Base-by-base conservation (phyloP, 92 coral and sea anemone species). In the Phenganax subtilis region DNA sequence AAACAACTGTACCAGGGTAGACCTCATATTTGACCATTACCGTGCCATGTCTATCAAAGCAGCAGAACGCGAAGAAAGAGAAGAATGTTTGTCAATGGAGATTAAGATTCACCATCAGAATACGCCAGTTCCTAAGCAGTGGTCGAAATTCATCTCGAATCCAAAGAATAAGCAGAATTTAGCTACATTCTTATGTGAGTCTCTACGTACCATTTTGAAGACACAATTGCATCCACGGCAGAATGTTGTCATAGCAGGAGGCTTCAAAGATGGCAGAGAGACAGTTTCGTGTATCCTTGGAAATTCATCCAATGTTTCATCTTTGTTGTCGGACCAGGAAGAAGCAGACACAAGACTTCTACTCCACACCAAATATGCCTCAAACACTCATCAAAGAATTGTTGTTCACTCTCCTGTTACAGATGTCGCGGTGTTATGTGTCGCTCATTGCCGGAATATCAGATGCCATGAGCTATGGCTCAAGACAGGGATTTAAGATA, bases 301-400 rank as follows among this genome's bases (percentile, higher is more conserved):
- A 57, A 66, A 66, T 66, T 64, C 70, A 64, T 25, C 51, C 12
- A 62, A 72, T 51, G 71, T 59, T 56, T 80, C 78, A 54, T 17
- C 64, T 16, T 58, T 83, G 65, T 37, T 80, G 72, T 88, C 91
- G 10, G 90, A 81, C 54, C 90, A 88, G 58, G 86, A 88, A 64
- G 90, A 88, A 70, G 90, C 90, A 7, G 90, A 88, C 81, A 85
- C 90, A 68, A 71, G 90, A 69, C 88, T 85, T 27, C 75, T 88
- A 77, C 88, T 88, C 69, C 90, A 85, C 52, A 86, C 82, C 56
- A 37, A 37, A 37, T 5, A 37, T 83, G 60, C 37, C 54, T 51
- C 63, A 25, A 75, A 75, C 31, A 47, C 69, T 47, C 66, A 57
- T 55, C 69, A 81, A 72, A 85, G 89, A 72, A 78, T 90, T 71